phyloP scores from a whole-genome alignment of 2,113 vertebrate species.

The Zosterops lateralis region DNA sequence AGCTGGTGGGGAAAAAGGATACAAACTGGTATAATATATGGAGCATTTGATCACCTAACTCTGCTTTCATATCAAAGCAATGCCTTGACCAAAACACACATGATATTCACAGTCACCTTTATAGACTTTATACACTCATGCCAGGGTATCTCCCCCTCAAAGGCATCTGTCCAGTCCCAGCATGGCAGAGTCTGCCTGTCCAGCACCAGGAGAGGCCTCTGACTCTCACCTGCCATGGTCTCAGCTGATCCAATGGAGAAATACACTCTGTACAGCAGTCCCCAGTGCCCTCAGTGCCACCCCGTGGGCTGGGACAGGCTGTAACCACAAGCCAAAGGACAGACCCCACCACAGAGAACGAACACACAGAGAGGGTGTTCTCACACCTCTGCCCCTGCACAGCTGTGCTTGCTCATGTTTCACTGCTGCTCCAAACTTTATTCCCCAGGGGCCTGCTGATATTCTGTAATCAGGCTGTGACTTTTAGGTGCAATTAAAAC shows the following conservation, averaged over 20 bases:
- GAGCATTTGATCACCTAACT: background rate
- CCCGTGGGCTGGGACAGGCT: background rate
- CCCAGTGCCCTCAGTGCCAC: background rate
- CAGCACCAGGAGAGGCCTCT: background rate
- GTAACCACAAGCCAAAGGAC: background rate
- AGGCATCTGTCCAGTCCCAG: background rate
- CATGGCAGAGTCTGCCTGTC: accelerated
- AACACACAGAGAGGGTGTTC: background rate
- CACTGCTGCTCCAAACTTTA: background rate
- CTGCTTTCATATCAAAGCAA: background rate
- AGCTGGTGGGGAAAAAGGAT: background rate
- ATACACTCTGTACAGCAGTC: background rate
- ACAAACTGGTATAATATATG: background rate
- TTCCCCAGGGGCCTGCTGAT: background rate
- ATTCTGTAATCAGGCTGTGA: background rate
- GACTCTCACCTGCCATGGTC: background rate
- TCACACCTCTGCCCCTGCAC: background rate
- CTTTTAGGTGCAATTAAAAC: background rate
- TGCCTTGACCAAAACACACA: background rate
- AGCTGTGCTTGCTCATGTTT: background rate
- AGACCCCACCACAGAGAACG: background rate
- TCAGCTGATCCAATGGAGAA: background rate
- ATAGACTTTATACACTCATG: background rate
- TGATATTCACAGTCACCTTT: background rate
- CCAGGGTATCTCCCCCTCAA: background rate